These are phyloP conservation scores for Drosophila prosaltans DNA, from an alignment of 1,140 invertebrate genomes.

Conservation along the genomic window DNA sequence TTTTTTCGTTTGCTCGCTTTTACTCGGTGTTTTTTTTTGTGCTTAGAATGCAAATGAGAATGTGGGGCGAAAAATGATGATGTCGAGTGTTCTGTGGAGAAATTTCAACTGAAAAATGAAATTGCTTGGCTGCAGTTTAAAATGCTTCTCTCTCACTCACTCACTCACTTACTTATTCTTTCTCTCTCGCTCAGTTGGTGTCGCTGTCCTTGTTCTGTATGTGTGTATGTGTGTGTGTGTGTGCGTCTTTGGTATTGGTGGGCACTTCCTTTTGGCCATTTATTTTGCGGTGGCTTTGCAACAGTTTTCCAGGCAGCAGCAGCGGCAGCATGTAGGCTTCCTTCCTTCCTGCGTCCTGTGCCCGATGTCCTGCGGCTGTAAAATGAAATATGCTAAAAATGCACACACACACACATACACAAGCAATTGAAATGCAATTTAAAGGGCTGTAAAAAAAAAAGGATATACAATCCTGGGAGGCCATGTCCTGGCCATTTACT, in stretches of 20 bases:
- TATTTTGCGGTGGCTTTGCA: constrained; percentile 53
- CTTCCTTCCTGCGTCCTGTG: constrained; percentile 20
- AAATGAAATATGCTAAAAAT: constrained; percentile 44
- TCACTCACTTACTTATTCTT: neutral
- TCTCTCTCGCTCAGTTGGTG: too few relatives aligned
- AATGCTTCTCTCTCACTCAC: constrained; percentile 19
- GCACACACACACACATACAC: constrained; percentile 19
- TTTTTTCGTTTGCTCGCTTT: neutral
- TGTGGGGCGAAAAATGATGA: constrained; percentile 6
- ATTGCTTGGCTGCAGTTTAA: constrained; percentile 20
- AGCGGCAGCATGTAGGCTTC: constrained; percentile 42
- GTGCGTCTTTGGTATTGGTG: constrained; percentile 29
- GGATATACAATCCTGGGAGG: neutral
- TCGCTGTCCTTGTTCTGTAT: constrained; percentile 18
- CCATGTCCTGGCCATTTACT: constrained; percentile 8
- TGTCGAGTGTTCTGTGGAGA: neutral
- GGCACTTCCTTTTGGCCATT: constrained; percentile 62
- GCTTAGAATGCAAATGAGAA: constrained; percentile 14
- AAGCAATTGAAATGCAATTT: constrained; percentile 73
- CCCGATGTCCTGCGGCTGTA: constrained; percentile 16
- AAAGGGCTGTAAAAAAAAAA: constrained; percentile 8
- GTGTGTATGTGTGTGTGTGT: constrained; percentile 1
- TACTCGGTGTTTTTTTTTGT: neutral
- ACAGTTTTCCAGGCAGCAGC: constrained; percentile 34
- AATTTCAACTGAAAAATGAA: constrained; percentile 38